Conservation (phyloP, 1,140 invertebrate genomes). For the Drosophila mayri region DNA sequence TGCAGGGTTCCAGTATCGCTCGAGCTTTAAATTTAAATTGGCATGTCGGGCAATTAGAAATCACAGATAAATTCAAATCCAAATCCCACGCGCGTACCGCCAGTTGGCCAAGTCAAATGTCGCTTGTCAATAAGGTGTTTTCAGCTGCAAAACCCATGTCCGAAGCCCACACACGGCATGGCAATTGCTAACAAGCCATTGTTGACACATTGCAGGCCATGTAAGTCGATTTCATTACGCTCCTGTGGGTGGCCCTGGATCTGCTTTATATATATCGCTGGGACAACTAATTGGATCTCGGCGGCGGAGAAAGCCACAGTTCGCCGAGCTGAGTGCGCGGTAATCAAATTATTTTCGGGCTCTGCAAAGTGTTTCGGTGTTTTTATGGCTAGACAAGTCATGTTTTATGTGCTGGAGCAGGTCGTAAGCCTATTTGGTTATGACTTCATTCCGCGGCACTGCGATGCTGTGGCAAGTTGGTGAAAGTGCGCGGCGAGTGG, state of each 20-base stretch:
- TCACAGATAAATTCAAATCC: constrained; percentile 71
- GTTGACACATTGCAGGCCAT: constrained; percentile 81
- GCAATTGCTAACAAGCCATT: constrained; percentile 76
- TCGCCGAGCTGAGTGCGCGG: constrained; percentile 2
- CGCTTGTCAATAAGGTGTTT: constrained; percentile 71
- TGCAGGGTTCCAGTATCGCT: constrained; percentile 46
- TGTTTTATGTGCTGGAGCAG: constrained; percentile 55
- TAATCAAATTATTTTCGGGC: constrained; percentile 54
- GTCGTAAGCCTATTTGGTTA: constrained; percentile 72
- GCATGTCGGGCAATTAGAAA: constrained; percentile 79
- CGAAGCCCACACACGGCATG: constrained; percentile 54
- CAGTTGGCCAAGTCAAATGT: constrained; percentile 37
- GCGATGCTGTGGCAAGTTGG: constrained; percentile 36
- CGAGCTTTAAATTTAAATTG: constrained; percentile 70
- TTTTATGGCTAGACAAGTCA: constrained; percentile 48
- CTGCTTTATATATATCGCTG: neutral
- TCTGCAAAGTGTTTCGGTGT: constrained; percentile 36
- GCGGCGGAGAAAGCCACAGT: constrained; percentile 34
- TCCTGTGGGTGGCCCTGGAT: constrained; percentile 62
- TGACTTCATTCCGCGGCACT: constrained; percentile 71
- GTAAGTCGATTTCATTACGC: constrained; percentile 65
- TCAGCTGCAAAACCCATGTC: constrained; percentile 51
- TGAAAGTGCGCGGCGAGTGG: constrained; percentile 56
- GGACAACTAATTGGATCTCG: constrained; percentile 51
- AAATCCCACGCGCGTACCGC: constrained; percentile 24